phyloP scores from a whole-genome alignment of 2,113 vertebrate species.

The Mystacornis crossleyi region DNA sequence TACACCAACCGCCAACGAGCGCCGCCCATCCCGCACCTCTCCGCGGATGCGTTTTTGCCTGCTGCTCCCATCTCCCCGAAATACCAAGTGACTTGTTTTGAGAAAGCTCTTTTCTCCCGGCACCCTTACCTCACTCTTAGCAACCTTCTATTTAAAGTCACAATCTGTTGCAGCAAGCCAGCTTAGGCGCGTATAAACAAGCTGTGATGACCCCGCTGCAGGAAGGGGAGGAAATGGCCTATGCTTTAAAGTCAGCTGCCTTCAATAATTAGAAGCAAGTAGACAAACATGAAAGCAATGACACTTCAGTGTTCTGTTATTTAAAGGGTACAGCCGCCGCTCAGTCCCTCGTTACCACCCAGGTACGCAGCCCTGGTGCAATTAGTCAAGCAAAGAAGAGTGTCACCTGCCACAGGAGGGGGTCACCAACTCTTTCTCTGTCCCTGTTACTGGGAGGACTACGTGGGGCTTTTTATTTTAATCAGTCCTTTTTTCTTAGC shows the following conservation, averaged over 20 bases:
- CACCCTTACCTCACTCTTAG: slow-evolving; percentile 38
- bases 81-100: slow-evolving; percentile 37
- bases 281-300: slow-evolving; percentile 36
- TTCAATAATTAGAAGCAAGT: slow-evolving; percentile 54
- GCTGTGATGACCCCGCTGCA: neutral
- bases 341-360: neutral
- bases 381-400: slow-evolving; percentile 17
- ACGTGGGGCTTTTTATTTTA: neutral
- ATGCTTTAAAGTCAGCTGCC: slow-evolving; percentile 49
- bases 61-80: slow-evolving; percentile 35
- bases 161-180: slow-evolving; percentile 34
- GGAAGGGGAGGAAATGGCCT: slow-evolving; percentile 53
- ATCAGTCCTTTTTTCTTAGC: slow-evolving; percentile 11
- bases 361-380: neutral
- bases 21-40: slow-evolving; percentile 9
- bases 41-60: slow-evolving; percentile 3
- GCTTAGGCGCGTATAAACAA: neutral
- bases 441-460: neutral
- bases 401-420: neutral
- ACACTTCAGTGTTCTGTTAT: slow-evolving; percentile 19
- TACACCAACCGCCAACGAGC: neutral
- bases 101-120: slow-evolving; percentile 3
- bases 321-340: neutral
- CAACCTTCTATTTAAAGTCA: slow-evolving; percentile 53
- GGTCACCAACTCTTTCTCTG: neutral